Base-by-base conservation (phyloP, 1,140 invertebrate species). In the Drosophila bifasciata region DNA sequence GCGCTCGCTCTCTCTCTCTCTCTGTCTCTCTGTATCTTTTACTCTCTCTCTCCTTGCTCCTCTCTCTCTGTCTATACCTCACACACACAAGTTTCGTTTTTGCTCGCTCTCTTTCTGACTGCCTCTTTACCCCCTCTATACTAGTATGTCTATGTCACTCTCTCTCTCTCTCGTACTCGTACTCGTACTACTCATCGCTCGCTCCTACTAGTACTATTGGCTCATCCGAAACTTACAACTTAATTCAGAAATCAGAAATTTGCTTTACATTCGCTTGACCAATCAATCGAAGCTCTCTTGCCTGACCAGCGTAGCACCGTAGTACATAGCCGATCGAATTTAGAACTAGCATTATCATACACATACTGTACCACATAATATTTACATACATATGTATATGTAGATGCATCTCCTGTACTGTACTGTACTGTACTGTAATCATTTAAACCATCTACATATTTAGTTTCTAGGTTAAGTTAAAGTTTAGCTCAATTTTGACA, bases 381-480 rank as follows among this genome's bases (percentile, higher is more conserved):
- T 32, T 9, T 36, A 36, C 32, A 36, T 13, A 45, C 17, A 46
- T 17, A 39, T 39, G 21, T 67, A 67, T 4, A 16, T 21, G 6
- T 25, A 28, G 8, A 28, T 28, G 28, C 40, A 55, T 50, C 28
- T 11, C 17, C 3, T 8, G 4, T 40, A 28, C 39, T 40, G 13
- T 21, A 53, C 41, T 67, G 48, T 40, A 36, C 32, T 45, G 21
- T 23, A 8, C 28, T 28, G 28, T 68, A 40, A 32, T n/a, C 39
- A 40, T 16, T 9, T 25, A 5, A 5, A 5, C 32, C 60, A 68
- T 55, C 64, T 32, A 41, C 16, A 63, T 68, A 67, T 63, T 67
- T 69, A 69, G 63, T 68, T 36, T 40, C n/a, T 68, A 69, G 66
- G 55, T 69, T 69, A 69, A 68, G 66, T 69, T 69, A 68, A 48